A percentile compares a stretch with the other conserved stretches of the same genome.
These are phyloP conservation scores for Sturnus vulgaris DNA, from an alignment of 2,113 vertebrate species.

Conservation along the genomic window DNA sequence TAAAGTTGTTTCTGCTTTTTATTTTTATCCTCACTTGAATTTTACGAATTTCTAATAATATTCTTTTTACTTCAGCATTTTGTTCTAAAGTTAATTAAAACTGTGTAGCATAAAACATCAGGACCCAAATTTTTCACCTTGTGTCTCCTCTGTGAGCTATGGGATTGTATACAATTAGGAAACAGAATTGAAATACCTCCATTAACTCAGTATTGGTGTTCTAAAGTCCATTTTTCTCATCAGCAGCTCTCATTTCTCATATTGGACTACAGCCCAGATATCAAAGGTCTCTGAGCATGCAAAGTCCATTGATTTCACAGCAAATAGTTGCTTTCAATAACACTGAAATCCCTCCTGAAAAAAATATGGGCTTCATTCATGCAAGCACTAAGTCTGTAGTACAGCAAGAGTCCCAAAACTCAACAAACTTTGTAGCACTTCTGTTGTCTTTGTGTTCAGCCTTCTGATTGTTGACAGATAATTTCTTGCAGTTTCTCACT, in stretches of 20 bases:
- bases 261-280: background rate
- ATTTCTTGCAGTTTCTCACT: too few species aligned
- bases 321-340: background rate
- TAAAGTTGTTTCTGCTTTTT: background rate
- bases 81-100: background rate
- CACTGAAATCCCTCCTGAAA: conserved; percentile 13
- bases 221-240: background rate
- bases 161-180: background rate
- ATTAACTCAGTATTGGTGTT: background rate
- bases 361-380: background rate
- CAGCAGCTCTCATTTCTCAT: background rate
- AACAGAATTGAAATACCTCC: background rate
- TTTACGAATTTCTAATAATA: background rate
- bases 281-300: background rate
- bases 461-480: too few species aligned
- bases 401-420: background rate
- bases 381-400: background rate
- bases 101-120: background rate
- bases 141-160: background rate
- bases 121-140: background rate
- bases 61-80: background rate
- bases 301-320: background rate
- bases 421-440: background rate
- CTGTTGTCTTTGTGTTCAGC: too few species aligned
- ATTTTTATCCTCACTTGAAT: background rate